Percentiles rank a stretch among this genome's conserved stretches.
phyloP scores from a whole-genome alignment of 2,888 invertebrate genomes.

The Drosophila eohydei region DNA sequence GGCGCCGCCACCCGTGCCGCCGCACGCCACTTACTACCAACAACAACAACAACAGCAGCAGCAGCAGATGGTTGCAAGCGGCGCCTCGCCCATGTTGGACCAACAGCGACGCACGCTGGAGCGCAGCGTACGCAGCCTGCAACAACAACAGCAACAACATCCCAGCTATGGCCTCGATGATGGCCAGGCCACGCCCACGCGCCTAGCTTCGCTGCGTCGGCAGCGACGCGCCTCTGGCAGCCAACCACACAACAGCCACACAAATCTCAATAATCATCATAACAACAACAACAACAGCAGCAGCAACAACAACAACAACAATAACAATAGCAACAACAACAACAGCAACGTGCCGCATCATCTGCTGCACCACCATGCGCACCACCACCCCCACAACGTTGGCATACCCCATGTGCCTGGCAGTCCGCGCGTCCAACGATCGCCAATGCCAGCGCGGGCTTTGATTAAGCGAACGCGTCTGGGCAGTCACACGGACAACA shows the following conservation, averaged over 20 bases:
- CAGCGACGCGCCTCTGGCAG: slow-evolving; percentile 82
- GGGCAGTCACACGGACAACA: slow-evolving; percentile 85
- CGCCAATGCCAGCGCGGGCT: slow-evolving; percentile 84
- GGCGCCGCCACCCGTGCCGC: slow-evolving; percentile 81
- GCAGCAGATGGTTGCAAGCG: slow-evolving; percentile 55
- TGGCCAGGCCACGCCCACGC: slow-evolving; percentile 77
- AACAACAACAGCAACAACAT: slow-evolving; percentile 53
- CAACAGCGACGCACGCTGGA: slow-evolving; percentile 83
- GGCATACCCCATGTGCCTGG: slow-evolving; percentile 81
- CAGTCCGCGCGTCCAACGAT: slow-evolving; percentile 84
- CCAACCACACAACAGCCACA: slow-evolving; percentile 71
- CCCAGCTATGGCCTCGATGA: slow-evolving; percentile 69
- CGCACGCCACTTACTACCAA: slow-evolving; percentile 73
- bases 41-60: slow-evolving; percentile 57
- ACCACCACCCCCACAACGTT: slow-evolving; percentile 27
- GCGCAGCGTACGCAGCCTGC: slow-evolving; percentile 81
- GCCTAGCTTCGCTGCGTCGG: slow-evolving; percentile 83
- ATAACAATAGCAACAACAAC: slow-evolving; percentile 30
- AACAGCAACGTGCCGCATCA: slow-evolving; percentile 65
- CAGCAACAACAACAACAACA: slow-evolving; percentile 49
- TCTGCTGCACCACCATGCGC: slow-evolving; percentile 58
- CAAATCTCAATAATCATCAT: slow-evolving; percentile 56
- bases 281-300: slow-evolving; percentile 11
- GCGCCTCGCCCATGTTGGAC: slow-evolving; percentile 80
- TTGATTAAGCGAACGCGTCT: slow-evolving; percentile 83